phyloP scores from a whole-genome alignment of 2,113 vertebrate species.

The Dendropsophus ebraccatus region DNA sequence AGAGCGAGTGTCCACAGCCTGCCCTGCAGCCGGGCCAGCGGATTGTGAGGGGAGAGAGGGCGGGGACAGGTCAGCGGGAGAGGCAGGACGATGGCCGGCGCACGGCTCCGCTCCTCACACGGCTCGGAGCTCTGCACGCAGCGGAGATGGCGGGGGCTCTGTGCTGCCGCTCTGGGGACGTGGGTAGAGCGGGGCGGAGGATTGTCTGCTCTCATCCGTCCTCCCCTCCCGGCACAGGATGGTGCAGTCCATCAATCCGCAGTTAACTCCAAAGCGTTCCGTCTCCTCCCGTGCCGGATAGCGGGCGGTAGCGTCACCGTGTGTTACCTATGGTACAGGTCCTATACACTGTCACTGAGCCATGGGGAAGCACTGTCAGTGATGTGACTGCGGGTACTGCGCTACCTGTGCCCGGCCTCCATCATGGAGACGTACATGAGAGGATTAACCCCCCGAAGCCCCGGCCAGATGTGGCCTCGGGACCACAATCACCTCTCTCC shows the following conservation, averaged over 20 bases:
- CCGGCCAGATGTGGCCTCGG: too few relatives aligned
- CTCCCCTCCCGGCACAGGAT: slow-evolving; percentile 18
- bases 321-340: too few relatives aligned
- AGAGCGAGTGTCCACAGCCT: background rate
- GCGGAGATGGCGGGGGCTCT: slow-evolving; percentile 12
- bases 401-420: too few relatives aligned
- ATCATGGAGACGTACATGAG: too few relatives aligned
- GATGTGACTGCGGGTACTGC: too few relatives aligned
- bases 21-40: slow-evolving; percentile 41
- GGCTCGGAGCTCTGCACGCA: background rate
- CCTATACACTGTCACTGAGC: too few relatives aligned
- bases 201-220: background rate
- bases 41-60: slow-evolving; percentile 50
- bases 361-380: too few relatives aligned
- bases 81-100: slow-evolving; percentile 4
- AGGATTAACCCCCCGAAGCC: too few relatives aligned
- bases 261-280: background rate
- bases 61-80: slow-evolving; percentile 44
- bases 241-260: slow-evolving; percentile 49
- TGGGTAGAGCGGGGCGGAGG: background rate
- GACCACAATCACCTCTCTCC: too few relatives aligned
- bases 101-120: background rate
- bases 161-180: background rate
- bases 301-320: too few relatives aligned
- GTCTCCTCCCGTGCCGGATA: slow-evolving; percentile 14